Percentiles rank a stretch among this genome's conserved stretches.
Conservation (phyloP, 2,797 vertebrate species). For the Falco concolor region DNA sequence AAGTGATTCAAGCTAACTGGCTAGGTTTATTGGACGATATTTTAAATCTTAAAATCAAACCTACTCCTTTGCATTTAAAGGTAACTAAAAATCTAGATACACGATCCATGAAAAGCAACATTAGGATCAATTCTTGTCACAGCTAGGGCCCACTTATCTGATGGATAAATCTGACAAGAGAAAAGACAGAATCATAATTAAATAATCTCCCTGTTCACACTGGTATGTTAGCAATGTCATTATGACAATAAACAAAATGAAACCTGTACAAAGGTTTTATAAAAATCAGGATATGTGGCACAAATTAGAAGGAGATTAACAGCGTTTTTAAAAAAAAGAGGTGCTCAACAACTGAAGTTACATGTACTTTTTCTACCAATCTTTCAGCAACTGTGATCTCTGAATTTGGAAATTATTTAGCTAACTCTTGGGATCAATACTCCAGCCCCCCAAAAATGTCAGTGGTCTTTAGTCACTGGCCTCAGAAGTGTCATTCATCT, state of each 20-base stretch:
- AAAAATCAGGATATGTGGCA: not conserved
- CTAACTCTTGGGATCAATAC: not conserved
- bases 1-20: not conserved
- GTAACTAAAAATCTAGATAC: not conserved
- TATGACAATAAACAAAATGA: not conserved
- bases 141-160: not conserved
- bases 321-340: not conserved
- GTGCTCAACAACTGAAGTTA: not conserved
- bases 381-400: not conserved
- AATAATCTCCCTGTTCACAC: not conserved
- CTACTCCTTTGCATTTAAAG: not conserved
- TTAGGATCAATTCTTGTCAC: not conserved
- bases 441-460: not conserved
- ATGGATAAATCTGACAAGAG: not conserved
- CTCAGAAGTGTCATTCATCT: not conserved
- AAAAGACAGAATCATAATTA: not conserved
- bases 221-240: not conserved
- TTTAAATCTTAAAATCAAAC: not conserved
- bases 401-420: not conserved
- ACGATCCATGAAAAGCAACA: not conserved
- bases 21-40: not conserved
- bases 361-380: not conserved
- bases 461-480: not conserved
- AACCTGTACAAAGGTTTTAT: not conserved
- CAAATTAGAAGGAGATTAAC: not conserved